phyloP scores from a whole-genome alignment of 1,140 invertebrate genomes.

The Lepidostoma basale region DNA sequence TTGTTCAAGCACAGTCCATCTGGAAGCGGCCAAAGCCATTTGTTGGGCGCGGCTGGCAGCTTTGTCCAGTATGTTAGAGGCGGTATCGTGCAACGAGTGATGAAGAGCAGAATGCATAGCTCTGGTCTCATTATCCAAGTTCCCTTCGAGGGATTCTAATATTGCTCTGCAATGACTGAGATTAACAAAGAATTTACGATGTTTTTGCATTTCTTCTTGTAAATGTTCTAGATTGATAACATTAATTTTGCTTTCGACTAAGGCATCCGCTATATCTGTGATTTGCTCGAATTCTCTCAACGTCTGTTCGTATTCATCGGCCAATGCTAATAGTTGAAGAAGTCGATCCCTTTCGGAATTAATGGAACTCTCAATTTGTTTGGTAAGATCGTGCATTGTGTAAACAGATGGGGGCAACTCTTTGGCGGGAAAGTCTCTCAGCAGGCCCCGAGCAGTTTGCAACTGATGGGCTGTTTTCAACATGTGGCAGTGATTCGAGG shows the following conservation, averaged over 20 bases:
- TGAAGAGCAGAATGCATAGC: conserved; percentile 76
- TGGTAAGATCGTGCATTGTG: conserved; percentile 67
- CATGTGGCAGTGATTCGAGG: conserved; percentile 61
- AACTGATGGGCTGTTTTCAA: conserved; percentile 61
- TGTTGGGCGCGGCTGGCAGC: conserved; percentile 79
- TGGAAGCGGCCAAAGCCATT: conserved; percentile 80
- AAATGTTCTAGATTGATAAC: conserved; percentile 76
- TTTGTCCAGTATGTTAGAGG: conserved; percentile 76
- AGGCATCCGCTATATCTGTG: conserved; percentile 77
- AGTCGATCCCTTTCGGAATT: conserved; percentile 74
- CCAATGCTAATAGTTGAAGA: conserved; percentile 72
- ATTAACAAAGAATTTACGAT: conserved; percentile 86
- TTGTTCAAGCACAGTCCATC: conserved; percentile 81
- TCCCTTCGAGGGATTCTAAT: conserved; percentile 82
- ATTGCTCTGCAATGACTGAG: conserved; percentile 83
- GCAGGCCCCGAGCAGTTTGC: conserved; percentile 59
- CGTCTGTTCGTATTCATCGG: conserved; percentile 86
- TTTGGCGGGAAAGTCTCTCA: conserved; percentile 67
- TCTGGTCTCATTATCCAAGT: conserved; percentile 79
- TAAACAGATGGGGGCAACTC: conserved; percentile 72
- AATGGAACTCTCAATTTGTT: conserved; percentile 70
- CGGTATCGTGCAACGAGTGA: conserved; percentile 73
- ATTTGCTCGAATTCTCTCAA: conserved; percentile 84
- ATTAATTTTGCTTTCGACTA: conserved; percentile 75
- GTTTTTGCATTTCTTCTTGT: conserved; percentile 86